Conservation (phyloP, 2,888 invertebrate genomes). For the Eueremaeus valkanovi region DNA sequence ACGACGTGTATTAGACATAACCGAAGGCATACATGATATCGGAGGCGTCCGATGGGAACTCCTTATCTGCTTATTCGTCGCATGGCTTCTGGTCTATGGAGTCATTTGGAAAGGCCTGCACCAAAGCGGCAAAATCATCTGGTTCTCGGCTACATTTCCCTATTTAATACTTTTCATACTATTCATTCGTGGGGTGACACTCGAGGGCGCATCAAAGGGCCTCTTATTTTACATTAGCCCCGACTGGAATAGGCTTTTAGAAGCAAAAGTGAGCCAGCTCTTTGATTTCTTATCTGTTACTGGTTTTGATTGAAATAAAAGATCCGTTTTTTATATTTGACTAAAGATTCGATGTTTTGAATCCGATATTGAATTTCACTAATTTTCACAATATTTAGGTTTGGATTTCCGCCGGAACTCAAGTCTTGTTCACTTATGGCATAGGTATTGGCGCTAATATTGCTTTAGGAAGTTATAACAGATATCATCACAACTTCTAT, state of each 20-base stretch:
- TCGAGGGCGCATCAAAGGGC: constrained; percentile 81
- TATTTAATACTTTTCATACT: constrained; percentile 81
- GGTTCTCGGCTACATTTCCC: constrained; percentile 88
- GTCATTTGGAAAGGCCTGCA: constrained; percentile 94
- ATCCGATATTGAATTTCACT: no score
- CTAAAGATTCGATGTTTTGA: not conserved
- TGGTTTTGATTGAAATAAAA: not conserved
- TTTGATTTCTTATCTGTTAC: not conserved
- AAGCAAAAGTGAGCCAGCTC: constrained; percentile 52
- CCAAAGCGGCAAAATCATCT: constrained; percentile 65
- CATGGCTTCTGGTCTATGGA: constrained; percentile 92
- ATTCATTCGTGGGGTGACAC: constrained; percentile 77
- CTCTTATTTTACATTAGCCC: constrained; percentile 82
- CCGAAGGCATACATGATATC: constrained; percentile 74
- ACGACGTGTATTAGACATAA: constrained; percentile 77
- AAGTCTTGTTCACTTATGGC: constrained; percentile 48
- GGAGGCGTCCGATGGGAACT: constrained; percentile 81
- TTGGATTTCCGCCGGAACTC: constrained; percentile 48
- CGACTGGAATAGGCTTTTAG: constrained; percentile 72
- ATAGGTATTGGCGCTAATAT: constrained; percentile 74
- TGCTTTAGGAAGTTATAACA: constrained; percentile 84
- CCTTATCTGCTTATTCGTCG: constrained; percentile 78
- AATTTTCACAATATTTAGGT: constrained; percentile 42
- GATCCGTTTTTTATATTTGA: not conserved
- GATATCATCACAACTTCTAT: constrained; percentile 55